A percentile compares a stretch with the other conserved stretches of the same genome.
These are phyloP conservation scores for Molanna angustata DNA, from an alignment of 2,888 invertebrate species.

Conservation along the genomic window DNA sequence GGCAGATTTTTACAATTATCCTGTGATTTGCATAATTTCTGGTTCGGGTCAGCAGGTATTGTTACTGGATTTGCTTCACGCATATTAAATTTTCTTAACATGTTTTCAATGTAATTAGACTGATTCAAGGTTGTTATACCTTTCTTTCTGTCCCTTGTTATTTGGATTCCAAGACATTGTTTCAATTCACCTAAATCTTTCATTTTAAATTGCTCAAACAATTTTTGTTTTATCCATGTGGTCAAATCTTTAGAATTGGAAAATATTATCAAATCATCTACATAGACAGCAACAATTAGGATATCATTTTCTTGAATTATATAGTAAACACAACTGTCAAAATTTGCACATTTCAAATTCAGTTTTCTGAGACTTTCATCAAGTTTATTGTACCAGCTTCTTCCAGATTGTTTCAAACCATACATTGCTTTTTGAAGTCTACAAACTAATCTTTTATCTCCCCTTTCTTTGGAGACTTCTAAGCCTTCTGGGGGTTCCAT, in stretches of 20 bases:
- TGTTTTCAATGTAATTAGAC: neutral
- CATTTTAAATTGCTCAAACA: constrained; percentile 2
- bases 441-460: constrained; percentile 3
- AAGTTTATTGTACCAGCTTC: neutral
- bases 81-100: constrained; percentile 6
- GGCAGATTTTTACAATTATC: neutral
- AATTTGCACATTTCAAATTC: constrained; percentile 1
- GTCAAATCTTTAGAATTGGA: neutral
- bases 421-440: neutral
- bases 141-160: constrained; percentile 1
- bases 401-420: constrained; percentile 6
- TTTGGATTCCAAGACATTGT: neutral
- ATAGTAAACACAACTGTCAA: constrained; percentile 2
- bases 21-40: neutral
- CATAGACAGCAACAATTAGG: neutral
- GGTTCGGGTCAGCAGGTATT: neutral
- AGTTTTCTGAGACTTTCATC: neutral
- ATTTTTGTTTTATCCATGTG: neutral
- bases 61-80: constrained; percentile 1
- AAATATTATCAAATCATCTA: constrained; percentile 4
- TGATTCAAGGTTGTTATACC: neutral
- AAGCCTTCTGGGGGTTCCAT: neutral
- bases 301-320: neutral
- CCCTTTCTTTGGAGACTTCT: constrained; percentile 9
- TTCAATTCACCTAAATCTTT: constrained; percentile 6